Conservation (phyloP, 2,888 invertebrate species). For the Cantharis lateralis region DNA sequence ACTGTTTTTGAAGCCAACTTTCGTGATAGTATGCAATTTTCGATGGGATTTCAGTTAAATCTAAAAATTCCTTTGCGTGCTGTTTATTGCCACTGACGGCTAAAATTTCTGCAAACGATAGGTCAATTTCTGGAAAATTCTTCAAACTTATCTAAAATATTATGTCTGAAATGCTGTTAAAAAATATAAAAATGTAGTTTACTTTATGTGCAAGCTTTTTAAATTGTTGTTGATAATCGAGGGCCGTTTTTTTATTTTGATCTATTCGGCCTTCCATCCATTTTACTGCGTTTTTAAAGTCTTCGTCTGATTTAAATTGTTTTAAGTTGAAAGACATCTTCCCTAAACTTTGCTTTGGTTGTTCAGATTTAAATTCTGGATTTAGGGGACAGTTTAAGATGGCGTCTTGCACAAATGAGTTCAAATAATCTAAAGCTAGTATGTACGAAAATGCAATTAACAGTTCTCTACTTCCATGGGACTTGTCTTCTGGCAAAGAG, state of each 20-base stretch:
- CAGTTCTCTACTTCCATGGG: constrained; percentile 44
- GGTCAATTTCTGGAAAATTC: not conserved
- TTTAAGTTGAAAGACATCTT: constrained; percentile 6
- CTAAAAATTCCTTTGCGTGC: not conserved
- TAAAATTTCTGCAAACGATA: not conserved
- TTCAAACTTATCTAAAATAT: not conserved
- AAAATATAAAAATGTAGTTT: not conserved
- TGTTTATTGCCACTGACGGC: not conserved
- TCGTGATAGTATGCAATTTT: not conserved
- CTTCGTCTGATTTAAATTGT: constrained; percentile 12
- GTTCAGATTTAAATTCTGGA: not conserved
- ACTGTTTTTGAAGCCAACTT: not conserved
- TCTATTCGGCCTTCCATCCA: not conserved
- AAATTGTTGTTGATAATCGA: not conserved
- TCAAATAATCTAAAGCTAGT: constrained; percentile 44
- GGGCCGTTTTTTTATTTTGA: not conserved
- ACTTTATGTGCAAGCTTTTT: not conserved
- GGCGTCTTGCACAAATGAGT: constrained; percentile 36
- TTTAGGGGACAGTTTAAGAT: constrained; percentile 34
- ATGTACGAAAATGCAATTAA: constrained; percentile 53
- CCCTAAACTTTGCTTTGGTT: not conserved
- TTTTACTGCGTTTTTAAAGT: constrained; percentile 3
- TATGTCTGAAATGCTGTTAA: not conserved
- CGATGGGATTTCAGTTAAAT: not conserved
- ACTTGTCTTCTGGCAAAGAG: constrained; percentile 39